Percentiles rank a stretch among this genome's conserved stretches.
Evolutionary conservation across 1,140 invertebrate species (phyloP).

Genomic region (Saccostrea echinata): DNA sequence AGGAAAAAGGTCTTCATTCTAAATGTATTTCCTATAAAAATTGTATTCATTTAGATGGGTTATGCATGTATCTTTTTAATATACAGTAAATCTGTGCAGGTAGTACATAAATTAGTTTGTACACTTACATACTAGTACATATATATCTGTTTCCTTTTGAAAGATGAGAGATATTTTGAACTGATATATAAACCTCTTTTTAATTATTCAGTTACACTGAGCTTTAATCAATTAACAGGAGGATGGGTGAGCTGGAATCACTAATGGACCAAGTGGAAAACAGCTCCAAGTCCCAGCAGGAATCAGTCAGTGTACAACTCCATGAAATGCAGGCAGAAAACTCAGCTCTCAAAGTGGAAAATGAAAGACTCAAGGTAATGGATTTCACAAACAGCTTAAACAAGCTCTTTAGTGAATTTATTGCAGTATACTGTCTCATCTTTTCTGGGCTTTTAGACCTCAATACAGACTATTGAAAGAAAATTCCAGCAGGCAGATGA

Average conservation of each 20-base stretch:
- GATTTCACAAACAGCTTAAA: neutral
- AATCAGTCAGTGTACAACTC: slow-evolving; percentile 66
- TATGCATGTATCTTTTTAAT: neutral
- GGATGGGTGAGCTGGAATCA: slow-evolving; percentile 74
- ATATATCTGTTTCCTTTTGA: neutral
- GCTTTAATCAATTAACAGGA: slow-evolving; percentile 51
- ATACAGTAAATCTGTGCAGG: neutral
- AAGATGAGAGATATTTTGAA: neutral
- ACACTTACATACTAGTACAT: neutral
- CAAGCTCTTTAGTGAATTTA: neutral
- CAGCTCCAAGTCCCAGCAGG: slow-evolving; percentile 69
- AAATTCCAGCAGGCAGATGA: slow-evolving; percentile 73
- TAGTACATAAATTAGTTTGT: neutral
- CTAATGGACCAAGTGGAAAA: slow-evolving; percentile 73
- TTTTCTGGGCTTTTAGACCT: slow-evolving; percentile 61
- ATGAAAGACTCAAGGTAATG: slow-evolving; percentile 76
- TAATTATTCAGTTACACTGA: neutral
- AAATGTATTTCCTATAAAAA: neutral
- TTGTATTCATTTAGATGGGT: neutral
- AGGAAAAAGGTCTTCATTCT: neutral
- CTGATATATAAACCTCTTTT: neutral
- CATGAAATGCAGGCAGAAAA: slow-evolving; percentile 72
- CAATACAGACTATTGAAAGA: slow-evolving; percentile 68
- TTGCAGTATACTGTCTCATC: neutral
- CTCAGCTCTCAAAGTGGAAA: slow-evolving; percentile 70